These are phyloP conservation scores for Taphrorychus bicolor DNA, from an alignment of 2,888 invertebrate genomes.

Conservation along the genomic window DNA sequence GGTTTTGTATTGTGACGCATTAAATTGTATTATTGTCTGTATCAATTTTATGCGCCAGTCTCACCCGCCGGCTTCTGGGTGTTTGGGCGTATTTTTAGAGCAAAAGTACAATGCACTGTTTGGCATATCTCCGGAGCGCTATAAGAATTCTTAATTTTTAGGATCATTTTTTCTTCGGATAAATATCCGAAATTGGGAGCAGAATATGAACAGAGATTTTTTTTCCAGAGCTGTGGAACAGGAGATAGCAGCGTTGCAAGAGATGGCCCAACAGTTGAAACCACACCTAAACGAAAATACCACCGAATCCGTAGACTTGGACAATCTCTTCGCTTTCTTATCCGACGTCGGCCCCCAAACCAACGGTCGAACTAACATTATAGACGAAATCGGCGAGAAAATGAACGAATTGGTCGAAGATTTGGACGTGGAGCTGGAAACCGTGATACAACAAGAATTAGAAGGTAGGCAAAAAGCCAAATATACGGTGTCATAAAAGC, in stretches of 20 bases:
- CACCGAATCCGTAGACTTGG: constrained; percentile 82
- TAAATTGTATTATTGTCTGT: no score
- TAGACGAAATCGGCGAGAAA: constrained; percentile 84
- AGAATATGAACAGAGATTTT: no score
- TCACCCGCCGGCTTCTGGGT: no score
- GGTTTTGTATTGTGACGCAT: no score
- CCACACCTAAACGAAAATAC: constrained; percentile 63
- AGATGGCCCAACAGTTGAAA: constrained; percentile 76
- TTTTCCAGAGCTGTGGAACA: constrained; percentile 69
- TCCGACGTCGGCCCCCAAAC: constrained; percentile 73
- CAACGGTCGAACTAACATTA: constrained; percentile 65
- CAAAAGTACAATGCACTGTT: no score
- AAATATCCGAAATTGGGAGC: no score
- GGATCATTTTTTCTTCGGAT: no score
- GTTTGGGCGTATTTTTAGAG: no score
- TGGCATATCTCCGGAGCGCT: no score
- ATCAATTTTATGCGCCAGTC: no score
- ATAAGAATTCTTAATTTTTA: no score
- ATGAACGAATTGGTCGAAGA: constrained; percentile 86
- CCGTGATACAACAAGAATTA: constrained; percentile 69
- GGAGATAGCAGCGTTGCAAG: constrained; percentile 73
- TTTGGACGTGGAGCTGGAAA: constrained; percentile 78
- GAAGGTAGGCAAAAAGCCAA: constrained; percentile 61
- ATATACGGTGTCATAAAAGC: no score
- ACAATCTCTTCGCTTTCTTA: constrained; percentile 89